Evolutionary conservation across 2,888 invertebrate species (phyloP).

Genomic region (Andrena flavipes): DNA sequence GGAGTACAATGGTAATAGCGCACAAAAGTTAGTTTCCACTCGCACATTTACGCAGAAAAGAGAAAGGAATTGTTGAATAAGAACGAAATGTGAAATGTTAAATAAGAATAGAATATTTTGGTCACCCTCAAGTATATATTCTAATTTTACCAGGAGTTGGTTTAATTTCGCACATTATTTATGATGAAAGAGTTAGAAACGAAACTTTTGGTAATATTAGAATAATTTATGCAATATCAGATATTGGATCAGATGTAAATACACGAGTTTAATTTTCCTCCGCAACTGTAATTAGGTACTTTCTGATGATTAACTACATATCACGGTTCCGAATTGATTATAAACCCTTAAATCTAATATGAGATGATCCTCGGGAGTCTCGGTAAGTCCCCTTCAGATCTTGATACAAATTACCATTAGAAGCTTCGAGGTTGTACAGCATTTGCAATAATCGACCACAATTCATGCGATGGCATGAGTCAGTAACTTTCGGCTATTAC

Average conservation of each 20-base stretch:
- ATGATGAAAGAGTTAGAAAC: conserved; percentile 90
- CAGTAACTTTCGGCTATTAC: background rate
- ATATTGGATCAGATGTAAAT: no score
- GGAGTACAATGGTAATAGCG: background rate
- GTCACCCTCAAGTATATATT: conserved; percentile 95
- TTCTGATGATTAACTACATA: no score
- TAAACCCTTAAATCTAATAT: no score
- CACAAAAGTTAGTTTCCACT: background rate
- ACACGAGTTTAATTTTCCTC: no score
- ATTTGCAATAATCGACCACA: background rate
- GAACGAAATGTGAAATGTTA: conserved; percentile 85
- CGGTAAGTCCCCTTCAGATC: no score
- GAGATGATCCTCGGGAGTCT: no score
- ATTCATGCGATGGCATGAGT: background rate
- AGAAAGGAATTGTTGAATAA: background rate
- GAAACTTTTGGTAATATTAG: conserved; percentile 88
- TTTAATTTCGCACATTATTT: conserved; percentile 92
- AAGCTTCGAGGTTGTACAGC: background rate
- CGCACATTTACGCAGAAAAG: no score
- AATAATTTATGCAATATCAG: no score
- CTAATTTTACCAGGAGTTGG: conserved; percentile 94
- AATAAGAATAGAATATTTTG: conserved; percentile 88
- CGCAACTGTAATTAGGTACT: no score
- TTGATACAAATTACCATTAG: no score
- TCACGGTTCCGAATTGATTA: no score